Conservation (phyloP, 2,113 vertebrate genomes). For the Phrynosoma platyrhinos region DNA sequence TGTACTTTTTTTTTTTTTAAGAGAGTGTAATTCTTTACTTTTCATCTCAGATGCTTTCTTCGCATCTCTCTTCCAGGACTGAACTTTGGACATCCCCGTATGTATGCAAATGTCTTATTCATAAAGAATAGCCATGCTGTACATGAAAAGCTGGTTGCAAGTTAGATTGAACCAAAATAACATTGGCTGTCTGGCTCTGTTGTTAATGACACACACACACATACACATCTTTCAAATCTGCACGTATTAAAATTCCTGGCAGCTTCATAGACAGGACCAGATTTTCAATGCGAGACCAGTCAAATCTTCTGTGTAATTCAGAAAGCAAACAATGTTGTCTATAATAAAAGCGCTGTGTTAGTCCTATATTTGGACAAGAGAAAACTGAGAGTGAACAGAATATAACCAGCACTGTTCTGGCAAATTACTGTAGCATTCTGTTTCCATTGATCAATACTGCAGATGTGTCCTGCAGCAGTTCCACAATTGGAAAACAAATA, state of each 20-base stretch:
- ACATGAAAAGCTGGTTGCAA: neutral
- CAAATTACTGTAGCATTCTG: conserved; percentile 8
- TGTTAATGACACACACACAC: neutral
- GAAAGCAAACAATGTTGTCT: neutral
- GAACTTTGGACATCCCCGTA: neutral
- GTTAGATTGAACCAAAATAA: neutral
- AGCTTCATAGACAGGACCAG: neutral
- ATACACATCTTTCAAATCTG: neutral
- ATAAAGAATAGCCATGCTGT: neutral
- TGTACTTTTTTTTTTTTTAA: too few species aligned
- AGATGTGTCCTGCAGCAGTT: conserved; percentile 16
- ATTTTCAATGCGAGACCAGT: neutral
- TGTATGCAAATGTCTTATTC: neutral
- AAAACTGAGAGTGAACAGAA: neutral
- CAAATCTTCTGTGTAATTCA: neutral
- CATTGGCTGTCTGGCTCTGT: neutral
- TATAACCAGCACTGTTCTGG: neutral
- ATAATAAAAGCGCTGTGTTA: neutral
- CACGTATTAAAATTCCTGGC: neutral
- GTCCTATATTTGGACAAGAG: neutral
- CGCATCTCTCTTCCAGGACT: neutral
- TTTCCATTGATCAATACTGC: neutral
- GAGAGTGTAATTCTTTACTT: too few species aligned
- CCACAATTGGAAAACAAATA: neutral
- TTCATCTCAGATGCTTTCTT: neutral